A percentile compares a stretch with the other conserved stretches of the same genome.
Evolutionary conservation across 2,888 invertebrate species (phyloP).

Genomic region (Exocentrus adspersus): DNA sequence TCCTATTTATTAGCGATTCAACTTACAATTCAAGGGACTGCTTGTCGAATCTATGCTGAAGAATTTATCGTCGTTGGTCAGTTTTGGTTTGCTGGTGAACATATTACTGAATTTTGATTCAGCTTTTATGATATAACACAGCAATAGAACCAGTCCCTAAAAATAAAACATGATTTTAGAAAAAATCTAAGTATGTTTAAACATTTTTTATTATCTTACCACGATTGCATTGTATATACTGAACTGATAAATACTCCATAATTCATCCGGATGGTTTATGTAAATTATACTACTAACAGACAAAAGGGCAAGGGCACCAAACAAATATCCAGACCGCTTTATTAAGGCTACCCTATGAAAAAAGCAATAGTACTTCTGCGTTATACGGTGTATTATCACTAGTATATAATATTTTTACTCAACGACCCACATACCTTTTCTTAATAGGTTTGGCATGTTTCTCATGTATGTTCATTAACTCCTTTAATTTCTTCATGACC

Average conservation of each 20-base stretch:
- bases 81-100: constrained; percentile 62
- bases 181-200: constrained; percentile 14
- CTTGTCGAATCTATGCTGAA: constrained; percentile 66
- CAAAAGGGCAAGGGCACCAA: constrained; percentile 69
- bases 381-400: too few species aligned
- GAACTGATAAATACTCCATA: constrained; percentile 69
- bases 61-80: constrained; percentile 64
- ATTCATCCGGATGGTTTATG: constrained; percentile 69
- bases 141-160: constrained; percentile 69
- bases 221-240: constrained; percentile 68
- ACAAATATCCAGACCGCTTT: constrained; percentile 70
- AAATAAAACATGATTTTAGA: constrained; percentile 38
- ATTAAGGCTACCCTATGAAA: constrained; percentile 70
- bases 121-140: constrained; percentile 71
- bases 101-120: constrained; percentile 65
- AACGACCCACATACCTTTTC: constrained; percentile 64
- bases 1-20: background rate
- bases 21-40: constrained; percentile 73
- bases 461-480: constrained; percentile 70
- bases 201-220: constrained; percentile 68
- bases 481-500: constrained; percentile 71
- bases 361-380: constrained; percentile 22
- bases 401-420: too few species aligned
- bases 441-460: constrained; percentile 69
- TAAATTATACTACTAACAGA: constrained; percentile 73